Evolutionary conservation across 2,113 vertebrate species (phyloP).

Genomic region (Tympanuchus pallidicinctus): DNA sequence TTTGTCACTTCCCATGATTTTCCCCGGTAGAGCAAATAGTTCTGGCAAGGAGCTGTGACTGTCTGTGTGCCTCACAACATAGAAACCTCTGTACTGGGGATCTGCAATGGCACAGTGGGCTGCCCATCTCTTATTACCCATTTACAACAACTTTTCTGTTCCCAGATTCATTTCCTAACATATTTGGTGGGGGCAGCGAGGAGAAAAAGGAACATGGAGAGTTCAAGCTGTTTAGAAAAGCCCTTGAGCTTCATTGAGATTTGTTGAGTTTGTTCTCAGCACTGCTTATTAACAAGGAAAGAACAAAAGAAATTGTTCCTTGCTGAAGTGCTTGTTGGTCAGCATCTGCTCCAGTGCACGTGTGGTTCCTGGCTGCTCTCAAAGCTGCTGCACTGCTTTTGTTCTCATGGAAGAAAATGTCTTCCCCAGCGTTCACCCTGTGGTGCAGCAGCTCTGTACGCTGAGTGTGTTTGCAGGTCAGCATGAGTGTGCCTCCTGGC

Average conservation of each 20-base stretch:
- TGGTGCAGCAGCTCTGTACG: neutral
- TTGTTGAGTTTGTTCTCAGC: neutral
- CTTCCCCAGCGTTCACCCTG: neutral
- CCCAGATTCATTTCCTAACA: neutral
- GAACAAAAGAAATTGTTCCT: neutral
- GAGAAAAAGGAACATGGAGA: rapidly evolving
- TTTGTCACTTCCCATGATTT: neutral
- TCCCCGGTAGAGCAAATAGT: neutral
- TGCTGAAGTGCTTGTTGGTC: neutral
- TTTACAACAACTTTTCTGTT: neutral
- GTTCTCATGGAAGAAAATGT: neutral
- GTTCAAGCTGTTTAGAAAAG: neutral
- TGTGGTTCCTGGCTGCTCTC: neutral
- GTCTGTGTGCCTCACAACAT: rapidly evolving
- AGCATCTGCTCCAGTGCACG: rapidly evolving
- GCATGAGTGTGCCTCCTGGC: neutral
- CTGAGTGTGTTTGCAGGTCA: rapidly evolving
- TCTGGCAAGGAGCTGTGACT: neutral
- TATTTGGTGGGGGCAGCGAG: neutral
- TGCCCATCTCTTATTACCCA: neutral
- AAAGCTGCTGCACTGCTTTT: neutral
- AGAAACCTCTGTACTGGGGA: neutral
- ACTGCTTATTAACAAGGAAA: neutral
- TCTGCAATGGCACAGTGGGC: neutral
- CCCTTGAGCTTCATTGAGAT: neutral